Base-by-base conservation (phyloP, 1,140 invertebrate genomes). In the Babylonia areolata region DNA sequence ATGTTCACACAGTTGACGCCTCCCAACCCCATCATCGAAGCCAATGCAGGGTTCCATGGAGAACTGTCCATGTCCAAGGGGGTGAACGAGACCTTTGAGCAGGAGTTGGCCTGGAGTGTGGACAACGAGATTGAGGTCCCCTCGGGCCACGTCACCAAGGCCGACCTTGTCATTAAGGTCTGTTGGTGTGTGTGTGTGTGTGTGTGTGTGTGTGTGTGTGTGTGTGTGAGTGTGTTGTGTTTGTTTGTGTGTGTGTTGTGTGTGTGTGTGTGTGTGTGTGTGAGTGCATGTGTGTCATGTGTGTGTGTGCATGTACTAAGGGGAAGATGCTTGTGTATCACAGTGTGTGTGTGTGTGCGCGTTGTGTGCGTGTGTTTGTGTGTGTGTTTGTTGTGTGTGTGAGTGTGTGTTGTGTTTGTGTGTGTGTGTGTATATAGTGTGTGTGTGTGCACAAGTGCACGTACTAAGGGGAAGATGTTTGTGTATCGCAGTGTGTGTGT, bases 31-130 rank as follows among this genome's bases (percentile, higher is more conserved):
- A 89, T 95, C 40, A 93, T 95, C 35, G 95, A 95, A 86, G 92
- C 95, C 11, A 95, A 95, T 87, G 94, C 94, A 31, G 95, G 95
- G 3, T 95, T 95, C 86, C 94, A 95, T 82, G 92, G 94, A 69
- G 95, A 95, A 86, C 86, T 95, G 83, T 89, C 92, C 33, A 92
- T 95, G 79, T 93, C 93, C 73, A 93, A 94, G 83, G 89, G 93
- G 37, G 90, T 89, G 73, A 94, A 94, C 71, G 93, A 95, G 69
- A 94, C 92, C 2, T 94, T 94, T 82, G 94, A 95, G 46, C 94
- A 95, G 79, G 92, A 93, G 82, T 88, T 95, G 46, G 91, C 93
- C 31, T 95, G 95, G 95, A 93, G 92, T 15, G 93, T 95, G 15
- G 95, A 95, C 88, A 95, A 92, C 84, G 91, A 94, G 64, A 95